Conservation (phyloP, 2,888 invertebrate species). For the Anorthoa munda region DNA sequence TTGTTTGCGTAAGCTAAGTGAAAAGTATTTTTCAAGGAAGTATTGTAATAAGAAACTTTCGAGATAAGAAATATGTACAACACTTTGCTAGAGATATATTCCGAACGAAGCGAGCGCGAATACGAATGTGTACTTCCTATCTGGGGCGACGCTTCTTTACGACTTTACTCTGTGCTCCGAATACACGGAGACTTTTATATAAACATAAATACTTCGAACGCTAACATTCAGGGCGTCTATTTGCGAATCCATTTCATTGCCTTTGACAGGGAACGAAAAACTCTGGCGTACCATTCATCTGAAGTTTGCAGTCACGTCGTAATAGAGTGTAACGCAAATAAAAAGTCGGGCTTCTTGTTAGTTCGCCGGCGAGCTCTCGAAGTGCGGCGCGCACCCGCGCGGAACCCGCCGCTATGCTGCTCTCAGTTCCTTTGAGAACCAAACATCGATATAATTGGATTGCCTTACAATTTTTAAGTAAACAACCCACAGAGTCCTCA, state of each 20-base stretch:
- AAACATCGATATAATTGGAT: slow-evolving; percentile 87
- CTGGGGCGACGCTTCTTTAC: slow-evolving; percentile 49
- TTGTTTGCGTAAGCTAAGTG: not conserved
- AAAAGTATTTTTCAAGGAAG: not conserved
- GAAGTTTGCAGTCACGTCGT: slow-evolving; percentile 67
- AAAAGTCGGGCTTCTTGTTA: slow-evolving; percentile 69
- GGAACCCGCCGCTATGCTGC: slow-evolving; percentile 70
- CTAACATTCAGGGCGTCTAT: slow-evolving; percentile 66
- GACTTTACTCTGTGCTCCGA: slow-evolving; percentile 52
- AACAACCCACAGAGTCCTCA: slow-evolving; percentile 65
- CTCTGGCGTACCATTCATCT: slow-evolving; percentile 69
- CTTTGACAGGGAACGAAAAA: slow-evolving; percentile 72
- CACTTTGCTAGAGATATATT: slow-evolving; percentile 14
- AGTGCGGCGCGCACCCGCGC: slow-evolving; percentile 69
- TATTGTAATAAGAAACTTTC: not conserved
- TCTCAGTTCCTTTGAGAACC: slow-evolving; percentile 82
- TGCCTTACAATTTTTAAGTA: slow-evolving; percentile 78
- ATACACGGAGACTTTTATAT: slow-evolving; percentile 56
- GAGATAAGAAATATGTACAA: not conserved
- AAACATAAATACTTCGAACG: slow-evolving; percentile 60
- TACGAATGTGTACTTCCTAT: slow-evolving; percentile 42
- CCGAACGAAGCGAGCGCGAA: slow-evolving; percentile 25
- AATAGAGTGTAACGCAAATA: slow-evolving; percentile 78
- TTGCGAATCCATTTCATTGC: slow-evolving; percentile 74
- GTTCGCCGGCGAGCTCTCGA: slow-evolving; percentile 71